Evolutionary conservation across 1,140 invertebrate species (phyloP).

Genomic region (Rhopalosiphum maidis): DNA sequence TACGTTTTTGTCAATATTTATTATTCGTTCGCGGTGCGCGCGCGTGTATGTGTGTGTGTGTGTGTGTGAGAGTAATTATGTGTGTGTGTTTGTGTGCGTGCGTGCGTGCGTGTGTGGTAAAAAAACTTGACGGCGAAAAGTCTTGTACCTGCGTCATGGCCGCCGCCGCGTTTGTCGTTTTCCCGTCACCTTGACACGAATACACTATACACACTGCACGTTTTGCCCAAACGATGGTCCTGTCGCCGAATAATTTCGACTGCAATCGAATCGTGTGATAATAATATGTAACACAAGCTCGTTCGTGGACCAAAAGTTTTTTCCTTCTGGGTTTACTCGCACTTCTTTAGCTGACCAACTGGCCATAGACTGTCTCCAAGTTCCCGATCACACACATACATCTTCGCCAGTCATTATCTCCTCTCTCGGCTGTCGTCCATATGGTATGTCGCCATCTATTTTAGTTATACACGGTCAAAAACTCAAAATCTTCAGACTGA

Average conservation of each 20-base stretch:
- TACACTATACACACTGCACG: conserved; percentile 35
- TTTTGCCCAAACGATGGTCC: conserved; percentile 19
- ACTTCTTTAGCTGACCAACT: not conserved
- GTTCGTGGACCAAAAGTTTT: not conserved
- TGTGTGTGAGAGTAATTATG: not conserved
- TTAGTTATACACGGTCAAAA: not conserved
- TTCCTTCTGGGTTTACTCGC: not conserved
- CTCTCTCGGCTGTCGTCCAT: not conserved
- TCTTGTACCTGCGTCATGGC: not conserved
- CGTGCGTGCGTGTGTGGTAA: not conserved
- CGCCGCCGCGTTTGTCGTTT: conserved; percentile 44
- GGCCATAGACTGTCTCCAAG: not conserved
- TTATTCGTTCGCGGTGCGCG: not conserved
- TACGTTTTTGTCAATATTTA: conserved; percentile 12
- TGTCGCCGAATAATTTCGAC: not conserved
- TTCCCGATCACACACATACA: not conserved
- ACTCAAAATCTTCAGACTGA: not conserved
- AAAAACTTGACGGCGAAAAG: conserved; percentile 43
- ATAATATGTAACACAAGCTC: not conserved
- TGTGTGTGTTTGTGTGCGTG: not conserved
- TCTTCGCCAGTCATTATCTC: not conserved
- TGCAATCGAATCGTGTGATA: not conserved
- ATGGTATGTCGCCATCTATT: not conserved
- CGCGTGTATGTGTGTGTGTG: not conserved
- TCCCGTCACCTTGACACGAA: conserved; percentile 56